These are phyloP conservation scores for Sapayoa aenigma DNA, from an alignment of 2,113 vertebrate species.

Conservation along the genomic window DNA sequence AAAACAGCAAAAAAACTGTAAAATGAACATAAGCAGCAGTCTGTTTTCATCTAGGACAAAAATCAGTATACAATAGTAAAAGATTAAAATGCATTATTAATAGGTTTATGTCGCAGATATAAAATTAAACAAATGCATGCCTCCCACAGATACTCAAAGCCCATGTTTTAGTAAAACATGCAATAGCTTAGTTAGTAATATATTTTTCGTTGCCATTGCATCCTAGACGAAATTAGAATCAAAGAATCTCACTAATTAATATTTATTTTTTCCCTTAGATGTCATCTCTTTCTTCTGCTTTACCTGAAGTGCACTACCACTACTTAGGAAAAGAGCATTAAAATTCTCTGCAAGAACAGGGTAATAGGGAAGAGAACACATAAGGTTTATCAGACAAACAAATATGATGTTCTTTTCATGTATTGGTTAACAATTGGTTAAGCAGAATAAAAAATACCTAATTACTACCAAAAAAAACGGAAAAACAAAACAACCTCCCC, in stretches of 20 bases:
- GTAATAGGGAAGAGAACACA: conserved; percentile 63
- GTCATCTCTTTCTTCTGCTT: conserved; percentile 79
- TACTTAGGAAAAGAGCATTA: conserved; percentile 48
- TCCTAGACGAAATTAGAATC: background rate
- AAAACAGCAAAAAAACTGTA: background rate
- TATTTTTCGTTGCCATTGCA: background rate
- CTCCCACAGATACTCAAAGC: background rate
- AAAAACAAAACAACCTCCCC: background rate
- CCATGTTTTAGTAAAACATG: background rate
- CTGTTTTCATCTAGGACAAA: background rate
- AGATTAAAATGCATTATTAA: background rate
- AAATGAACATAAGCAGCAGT: background rate
- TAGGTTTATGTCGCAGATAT: background rate
- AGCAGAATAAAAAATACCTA: conserved; percentile 36
- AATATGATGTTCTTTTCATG: conserved; percentile 60
- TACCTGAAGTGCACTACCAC: conserved; percentile 81
- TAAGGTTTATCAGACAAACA: conserved; percentile 53
- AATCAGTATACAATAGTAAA: background rate
- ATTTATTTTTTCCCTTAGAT: conserved; percentile 62
- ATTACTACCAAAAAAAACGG: background rate
- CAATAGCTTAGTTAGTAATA: background rate
- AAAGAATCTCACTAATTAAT: background rate
- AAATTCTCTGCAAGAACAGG: conserved; percentile 65
- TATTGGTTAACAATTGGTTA: conserved; percentile 60
- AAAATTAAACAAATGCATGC: background rate